phyloP scores from a whole-genome alignment of 1,140 invertebrate genomes.

The Drosophila aff. region DNA sequence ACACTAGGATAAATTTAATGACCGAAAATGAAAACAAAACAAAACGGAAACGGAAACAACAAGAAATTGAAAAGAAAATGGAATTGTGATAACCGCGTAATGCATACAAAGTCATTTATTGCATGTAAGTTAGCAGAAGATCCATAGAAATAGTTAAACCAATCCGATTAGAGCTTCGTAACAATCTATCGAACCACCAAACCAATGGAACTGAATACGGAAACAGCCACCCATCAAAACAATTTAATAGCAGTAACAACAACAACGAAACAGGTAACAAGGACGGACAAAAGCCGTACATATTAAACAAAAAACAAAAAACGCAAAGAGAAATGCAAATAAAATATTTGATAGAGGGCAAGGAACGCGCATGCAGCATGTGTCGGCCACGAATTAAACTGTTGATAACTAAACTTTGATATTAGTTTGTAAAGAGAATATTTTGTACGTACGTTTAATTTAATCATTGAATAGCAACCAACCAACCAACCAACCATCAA shows the following conservation, averaged over 20 bases:
- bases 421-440: slow-evolving; percentile 90
- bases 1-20: slow-evolving; percentile 24
- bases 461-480: slow-evolving; percentile 58
- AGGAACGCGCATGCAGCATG: slow-evolving; percentile 84
- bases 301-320: slow-evolving; percentile 16
- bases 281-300: slow-evolving; percentile 13
- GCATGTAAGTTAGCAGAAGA: slow-evolving; percentile 67
- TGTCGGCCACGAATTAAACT: slow-evolving; percentile 79
- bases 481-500: slow-evolving; percentile 25
- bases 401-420: slow-evolving; percentile 90
- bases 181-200: slow-evolving; percentile 26
- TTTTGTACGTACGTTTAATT: slow-evolving; percentile 76
- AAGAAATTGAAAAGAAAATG: slow-evolving; percentile 66
- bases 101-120: slow-evolving; percentile 78
- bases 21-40: slow-evolving; percentile 21
- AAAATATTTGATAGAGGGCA: slow-evolving; percentile 66
- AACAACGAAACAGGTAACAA: slow-evolving; percentile 16
- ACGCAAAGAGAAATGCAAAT: slow-evolving; percentile 8
- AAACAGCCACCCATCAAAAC: slow-evolving; percentile 19
- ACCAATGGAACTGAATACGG: slow-evolving; percentile 35
- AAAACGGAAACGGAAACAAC: slow-evolving; percentile 16
- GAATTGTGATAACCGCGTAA: slow-evolving; percentile 74
- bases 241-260: slow-evolving; percentile 1
- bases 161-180: slow-evolving; percentile 26
- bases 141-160: slow-evolving; percentile 42